Conservation (phyloP, 2,888 invertebrate species). For the Tuta absoluta region DNA sequence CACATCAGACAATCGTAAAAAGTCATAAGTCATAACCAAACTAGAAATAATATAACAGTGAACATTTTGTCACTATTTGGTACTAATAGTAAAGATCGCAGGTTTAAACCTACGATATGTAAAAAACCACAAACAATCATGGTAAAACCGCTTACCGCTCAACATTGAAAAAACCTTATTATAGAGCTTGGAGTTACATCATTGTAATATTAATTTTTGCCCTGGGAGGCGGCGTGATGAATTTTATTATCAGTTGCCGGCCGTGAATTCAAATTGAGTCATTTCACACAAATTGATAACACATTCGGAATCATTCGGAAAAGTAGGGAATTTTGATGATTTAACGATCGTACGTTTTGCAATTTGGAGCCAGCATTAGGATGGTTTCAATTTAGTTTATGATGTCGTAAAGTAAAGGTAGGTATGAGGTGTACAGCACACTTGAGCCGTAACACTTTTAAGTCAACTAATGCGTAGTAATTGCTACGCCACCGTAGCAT, state of each 20-base stretch:
- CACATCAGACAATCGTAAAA: too few relatives aligned
- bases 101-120: too few relatives aligned
- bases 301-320: slow-evolving; percentile 57
- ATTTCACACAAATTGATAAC: slow-evolving; percentile 77
- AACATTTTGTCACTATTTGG: too few relatives aligned
- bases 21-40: too few relatives aligned
- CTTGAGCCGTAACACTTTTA: not conserved
- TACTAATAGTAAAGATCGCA: too few relatives aligned
- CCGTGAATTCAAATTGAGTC: slow-evolving; percentile 75
- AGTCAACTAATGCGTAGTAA: not conserved
- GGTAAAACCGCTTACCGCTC: not conserved
- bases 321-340: slow-evolving; percentile 43
- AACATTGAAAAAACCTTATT: slow-evolving; percentile 40
- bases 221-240: slow-evolving; percentile 73
- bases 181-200: slow-evolving; percentile 71
- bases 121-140: too few relatives aligned
- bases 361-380: not conserved
- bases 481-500: not conserved
- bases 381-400: slow-evolving; percentile 10
- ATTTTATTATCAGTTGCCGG: slow-evolving; percentile 73
- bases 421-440: not conserved
- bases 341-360: slow-evolving; percentile 43
- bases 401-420: not conserved
- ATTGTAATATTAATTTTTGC: slow-evolving; percentile 79
- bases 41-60: too few relatives aligned